These are phyloP conservation scores for Alectoris magna DNA, from an alignment of 2,797 vertebrate genomes.

Conservation along the genomic window DNA sequence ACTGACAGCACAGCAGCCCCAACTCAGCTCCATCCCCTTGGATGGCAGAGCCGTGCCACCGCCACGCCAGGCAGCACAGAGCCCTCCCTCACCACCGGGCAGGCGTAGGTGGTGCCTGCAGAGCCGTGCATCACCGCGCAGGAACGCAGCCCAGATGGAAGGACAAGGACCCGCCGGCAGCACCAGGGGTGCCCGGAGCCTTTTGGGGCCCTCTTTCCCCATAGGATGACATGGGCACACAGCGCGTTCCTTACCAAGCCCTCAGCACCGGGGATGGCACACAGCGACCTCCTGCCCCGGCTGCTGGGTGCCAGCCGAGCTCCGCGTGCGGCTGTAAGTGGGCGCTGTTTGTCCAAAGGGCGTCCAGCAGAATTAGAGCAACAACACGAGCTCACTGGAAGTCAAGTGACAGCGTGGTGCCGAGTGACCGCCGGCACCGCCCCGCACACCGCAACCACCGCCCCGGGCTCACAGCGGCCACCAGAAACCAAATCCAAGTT, in stretches of 20 bases:
- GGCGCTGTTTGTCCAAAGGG: not conserved
- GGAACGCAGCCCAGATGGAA: slow-evolving; percentile 4
- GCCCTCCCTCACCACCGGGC: not conserved
- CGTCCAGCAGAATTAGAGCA: not conserved
- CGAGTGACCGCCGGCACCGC: not conserved
- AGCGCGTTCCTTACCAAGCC: not conserved
- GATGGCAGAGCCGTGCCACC: not conserved
- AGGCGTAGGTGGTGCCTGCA: slow-evolving; percentile 10
- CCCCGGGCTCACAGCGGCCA: too few relatives aligned
- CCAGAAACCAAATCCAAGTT: too few relatives aligned
- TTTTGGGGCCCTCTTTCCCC: not conserved
- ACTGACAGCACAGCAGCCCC: not conserved
- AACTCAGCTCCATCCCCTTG: not conserved
- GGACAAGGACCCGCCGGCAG: not conserved
- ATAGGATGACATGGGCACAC: not conserved
- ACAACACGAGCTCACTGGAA: not conserved
- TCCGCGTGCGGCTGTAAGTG: too few relatives aligned
- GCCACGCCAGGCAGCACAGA: not conserved
- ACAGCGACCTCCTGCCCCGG: too few relatives aligned
- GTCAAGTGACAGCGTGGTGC: not conserved
- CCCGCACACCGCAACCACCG: too few relatives aligned
- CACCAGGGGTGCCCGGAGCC: not conserved
- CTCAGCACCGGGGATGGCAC: too few relatives aligned
- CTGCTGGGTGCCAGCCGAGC: too few relatives aligned
- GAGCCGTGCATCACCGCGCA: not conserved